These are phyloP conservation scores for Lordiphosa mommai DNA, from an alignment of 1,140 invertebrate genomes.

Conservation along the genomic window DNA sequence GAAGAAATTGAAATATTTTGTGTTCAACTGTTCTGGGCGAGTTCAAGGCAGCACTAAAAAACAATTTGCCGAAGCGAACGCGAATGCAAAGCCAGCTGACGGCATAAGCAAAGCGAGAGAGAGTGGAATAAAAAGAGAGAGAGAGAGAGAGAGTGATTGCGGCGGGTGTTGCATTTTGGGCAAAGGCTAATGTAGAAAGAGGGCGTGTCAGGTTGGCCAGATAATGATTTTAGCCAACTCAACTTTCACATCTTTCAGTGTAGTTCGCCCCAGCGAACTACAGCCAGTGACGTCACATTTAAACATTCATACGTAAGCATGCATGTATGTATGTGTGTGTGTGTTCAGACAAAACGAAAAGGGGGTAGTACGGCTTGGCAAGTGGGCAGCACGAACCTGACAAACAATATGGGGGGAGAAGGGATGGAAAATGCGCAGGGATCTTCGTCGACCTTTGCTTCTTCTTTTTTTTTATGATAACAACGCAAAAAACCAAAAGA, in stretches of 20 bases:
- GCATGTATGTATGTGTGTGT: too few species aligned
- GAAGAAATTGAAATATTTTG: neutral
- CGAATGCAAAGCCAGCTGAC: conserved; percentile 61
- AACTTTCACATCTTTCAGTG: conserved; percentile 19
- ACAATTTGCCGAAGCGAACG: conserved; percentile 45
- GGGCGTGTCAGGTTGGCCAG: conserved; percentile 20
- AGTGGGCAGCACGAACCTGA: too few species aligned
- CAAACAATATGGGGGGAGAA: too few species aligned
- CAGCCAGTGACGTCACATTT: too few species aligned
- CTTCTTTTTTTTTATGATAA: conserved; percentile 12
- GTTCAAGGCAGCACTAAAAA: conserved; percentile 52
- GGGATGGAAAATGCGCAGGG: neutral
- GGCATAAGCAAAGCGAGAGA: conserved; percentile 18
- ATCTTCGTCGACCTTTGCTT: conserved; percentile 14
- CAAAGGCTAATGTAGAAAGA: conserved; percentile 4
- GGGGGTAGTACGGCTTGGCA: too few species aligned
- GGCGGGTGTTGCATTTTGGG: neutral
- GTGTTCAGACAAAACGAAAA: too few species aligned
- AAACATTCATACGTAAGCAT: too few species aligned
- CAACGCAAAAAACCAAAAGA: conserved; percentile 8
- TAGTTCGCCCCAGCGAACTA: neutral
- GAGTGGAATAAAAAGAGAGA: conserved; percentile 21
- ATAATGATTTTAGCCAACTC: conserved; percentile 17
- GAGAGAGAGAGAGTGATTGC: conserved; percentile 14
- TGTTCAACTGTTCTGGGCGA: conserved; percentile 23